These are phyloP conservation scores for Bos indicus DNA, from an alignment of 2,113 vertebrate species.

Conservation along the genomic window DNA sequence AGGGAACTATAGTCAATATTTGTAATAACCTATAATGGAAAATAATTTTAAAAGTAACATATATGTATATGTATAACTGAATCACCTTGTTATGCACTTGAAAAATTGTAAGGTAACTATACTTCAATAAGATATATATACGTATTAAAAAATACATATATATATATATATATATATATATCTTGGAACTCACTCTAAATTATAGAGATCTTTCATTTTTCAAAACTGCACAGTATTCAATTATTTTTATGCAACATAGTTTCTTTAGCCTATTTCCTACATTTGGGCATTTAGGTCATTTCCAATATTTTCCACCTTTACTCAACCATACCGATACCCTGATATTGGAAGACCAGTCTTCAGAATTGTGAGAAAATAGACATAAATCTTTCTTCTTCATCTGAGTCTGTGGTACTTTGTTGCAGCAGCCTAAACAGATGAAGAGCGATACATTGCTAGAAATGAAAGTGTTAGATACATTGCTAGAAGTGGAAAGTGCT, in stretches of 20 bases:
- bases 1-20: not conserved
- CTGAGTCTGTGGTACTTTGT: not conserved
- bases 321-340: not conserved
- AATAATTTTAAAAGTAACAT: not conserved
- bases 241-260: not conserved
- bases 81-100: not conserved
- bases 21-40: not conserved
- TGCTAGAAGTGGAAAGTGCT: not conserved
- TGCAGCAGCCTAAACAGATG: not conserved
- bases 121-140: not conserved
- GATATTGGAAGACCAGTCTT: not conserved
- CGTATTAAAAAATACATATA: too few relatives aligned
- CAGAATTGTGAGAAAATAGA: not conserved
- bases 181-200: not conserved
- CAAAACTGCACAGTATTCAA: not conserved
- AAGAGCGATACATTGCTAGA: not conserved
- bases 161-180: not conserved
- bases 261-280: not conserved
- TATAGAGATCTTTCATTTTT: not conserved
- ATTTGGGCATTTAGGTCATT: not conserved
- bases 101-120: not conserved
- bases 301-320: not conserved
- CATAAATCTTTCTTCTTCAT: not conserved
- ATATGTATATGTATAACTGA: not conserved
- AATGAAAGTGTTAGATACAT: not conserved